A percentile compares a stretch with the other conserved stretches of the same genome.
phyloP scores from a whole-genome alignment of 2,113 vertebrate genomes.

The Pteruthius melanotis region DNA sequence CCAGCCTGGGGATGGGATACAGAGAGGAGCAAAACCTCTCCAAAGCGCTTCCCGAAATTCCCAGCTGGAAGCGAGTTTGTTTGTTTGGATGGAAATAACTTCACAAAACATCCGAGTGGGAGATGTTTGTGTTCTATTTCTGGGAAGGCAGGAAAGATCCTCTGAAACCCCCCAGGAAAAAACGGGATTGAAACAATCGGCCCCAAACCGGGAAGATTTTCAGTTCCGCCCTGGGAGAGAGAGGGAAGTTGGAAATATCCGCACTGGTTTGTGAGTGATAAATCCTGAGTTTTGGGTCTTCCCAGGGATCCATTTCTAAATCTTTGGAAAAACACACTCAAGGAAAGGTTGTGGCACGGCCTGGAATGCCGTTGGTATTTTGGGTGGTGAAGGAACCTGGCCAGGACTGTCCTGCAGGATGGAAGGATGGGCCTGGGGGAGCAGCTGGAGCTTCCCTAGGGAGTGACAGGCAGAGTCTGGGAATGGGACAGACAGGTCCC shows the following conservation, averaged over 20 bases:
- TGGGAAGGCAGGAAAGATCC: neutral
- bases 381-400: rapidly evolving
- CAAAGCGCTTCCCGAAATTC: neutral
- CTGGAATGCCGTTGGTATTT: neutral
- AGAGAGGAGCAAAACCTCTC: neutral
- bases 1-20: neutral
- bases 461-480: neutral
- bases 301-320: neutral
- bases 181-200: neutral
- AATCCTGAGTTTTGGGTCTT: neutral
- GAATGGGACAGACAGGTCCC: neutral
- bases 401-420: neutral
- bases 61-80: conserved; percentile 9
- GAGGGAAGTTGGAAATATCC: neutral
- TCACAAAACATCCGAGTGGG: conserved; percentile 10
- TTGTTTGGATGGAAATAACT: conserved; percentile 17
- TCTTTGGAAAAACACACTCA: neutral
- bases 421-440: neutral
- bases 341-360: neutral
- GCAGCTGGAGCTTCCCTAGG: neutral
- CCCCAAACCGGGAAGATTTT: neutral
- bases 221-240: neutral
- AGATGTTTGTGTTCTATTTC: conserved; percentile 1
- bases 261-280: neutral
- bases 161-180: neutral